Evolutionary conservation across 2,797 vertebrate species (phyloP).

Genomic region (Bovichtus diacanthus): DNA sequence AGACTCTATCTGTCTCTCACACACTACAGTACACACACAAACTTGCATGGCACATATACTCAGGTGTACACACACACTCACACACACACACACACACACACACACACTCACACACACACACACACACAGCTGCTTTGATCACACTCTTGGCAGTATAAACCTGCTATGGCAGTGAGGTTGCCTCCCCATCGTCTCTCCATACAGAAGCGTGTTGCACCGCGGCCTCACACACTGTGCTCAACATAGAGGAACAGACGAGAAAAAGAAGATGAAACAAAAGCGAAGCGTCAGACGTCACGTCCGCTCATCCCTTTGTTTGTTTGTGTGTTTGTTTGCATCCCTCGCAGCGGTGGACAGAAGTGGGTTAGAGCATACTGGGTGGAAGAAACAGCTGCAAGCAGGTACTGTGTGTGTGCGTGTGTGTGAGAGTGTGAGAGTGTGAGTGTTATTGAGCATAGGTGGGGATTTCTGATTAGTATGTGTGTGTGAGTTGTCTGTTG

Average conservation of each 20-base stretch:
- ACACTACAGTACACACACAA: background rate
- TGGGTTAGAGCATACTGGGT: conserved; percentile 36
- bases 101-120: conserved; percentile 3
- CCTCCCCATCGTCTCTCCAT: conserved; percentile 63
- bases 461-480: conserved; percentile 19
- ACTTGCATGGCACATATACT: background rate
- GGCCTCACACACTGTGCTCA: conserved; percentile 59
- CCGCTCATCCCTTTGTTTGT: conserved; percentile 67
- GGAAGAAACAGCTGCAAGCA: conserved; percentile 54
- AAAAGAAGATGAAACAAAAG: conserved; percentile 69
- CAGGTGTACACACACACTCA: conserved; percentile 9
- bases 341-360: conserved; percentile 62
- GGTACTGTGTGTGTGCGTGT: conserved; percentile 36
- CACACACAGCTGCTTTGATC: conserved; percentile 69
- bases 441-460: background rate
- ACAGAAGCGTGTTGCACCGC: conserved; percentile 49
- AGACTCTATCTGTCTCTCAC: conserved; percentile 9
- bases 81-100: conserved; percentile 13
- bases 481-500: background rate
- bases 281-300: conserved; percentile 66
- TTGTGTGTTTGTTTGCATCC: conserved; percentile 65
- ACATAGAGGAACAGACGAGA: conserved; percentile 58
- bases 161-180: conserved; percentile 70
- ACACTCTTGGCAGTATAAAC: conserved; percentile 68
- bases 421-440: conserved; percentile 28